Evolutionary conservation across 1,140 invertebrate species (phyloP), one percentile per base, ranked within the genome.

Genomic region (Formica exsecta): DNA sequence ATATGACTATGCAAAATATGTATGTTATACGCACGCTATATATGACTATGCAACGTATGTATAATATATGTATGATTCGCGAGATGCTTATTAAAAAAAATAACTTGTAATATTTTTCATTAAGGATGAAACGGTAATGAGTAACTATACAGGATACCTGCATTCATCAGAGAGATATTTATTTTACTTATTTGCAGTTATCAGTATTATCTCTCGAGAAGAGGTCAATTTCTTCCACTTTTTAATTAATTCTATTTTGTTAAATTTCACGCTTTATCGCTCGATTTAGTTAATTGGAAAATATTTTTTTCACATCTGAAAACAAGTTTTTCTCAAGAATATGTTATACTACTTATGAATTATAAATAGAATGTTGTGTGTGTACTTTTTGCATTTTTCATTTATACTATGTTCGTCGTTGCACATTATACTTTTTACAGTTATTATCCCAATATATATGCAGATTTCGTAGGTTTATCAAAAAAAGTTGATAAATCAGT

Each of bases 401-500:
- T 57, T 80, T 25, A 11, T 5, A 59, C 1, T 9, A 25, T 13
- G 22, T 41, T 57, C 32, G 13, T 41, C 16, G 4, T 77, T 66
- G 36, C 19, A 22, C 38, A 25, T 54, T n/a, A 19, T 4, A 8
- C n/a, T 41, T 73, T 38, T 36, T 44, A 11, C 1, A 5, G 13
- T 73, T 74, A 62, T 73, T 51, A 59, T 71, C 61, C 29, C 44
- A 22, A 36, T 16, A 70, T 71, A 81, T n/a, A 61, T 51, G 48
- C 16, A 51, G 16, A 51, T 61, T 41, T 13, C 71, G 11, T n/a
- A 11, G 54, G 38, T 74, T 48, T 48, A 74, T 74, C n/a, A 22
- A 74, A 83, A 83, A 83, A 83, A 83, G 61, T 62, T 71, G 68
- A 83, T 62, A 73, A 83, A 83, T 48, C 79, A 59, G 38, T 61